Evolutionary conservation across 2,113 vertebrate species (phyloP).

Genomic region (Callocephalon fimbriatum): DNA sequence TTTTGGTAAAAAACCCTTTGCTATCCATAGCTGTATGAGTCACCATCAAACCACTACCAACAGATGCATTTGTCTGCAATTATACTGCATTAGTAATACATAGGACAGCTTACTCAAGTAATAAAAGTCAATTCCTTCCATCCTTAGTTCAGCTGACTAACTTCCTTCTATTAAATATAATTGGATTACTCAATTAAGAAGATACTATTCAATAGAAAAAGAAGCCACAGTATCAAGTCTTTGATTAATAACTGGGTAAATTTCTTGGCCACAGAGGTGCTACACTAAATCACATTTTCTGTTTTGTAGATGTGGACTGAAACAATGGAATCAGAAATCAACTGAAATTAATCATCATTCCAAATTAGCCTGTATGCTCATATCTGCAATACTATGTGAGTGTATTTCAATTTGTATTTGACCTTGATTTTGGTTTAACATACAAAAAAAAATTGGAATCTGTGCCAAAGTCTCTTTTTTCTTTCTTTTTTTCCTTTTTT

Average conservation of each 20-base stretch:
- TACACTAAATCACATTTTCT: background rate
- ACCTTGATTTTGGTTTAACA: constrained; percentile 44
- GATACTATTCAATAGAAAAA: background rate
- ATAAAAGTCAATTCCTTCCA: background rate
- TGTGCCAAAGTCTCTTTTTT: background rate
- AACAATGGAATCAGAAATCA: background rate
- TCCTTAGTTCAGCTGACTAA: background rate
- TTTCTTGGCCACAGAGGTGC: background rate
- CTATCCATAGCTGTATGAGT: background rate
- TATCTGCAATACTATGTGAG: background rate
- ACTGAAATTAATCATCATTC: background rate
- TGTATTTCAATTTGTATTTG: background rate
- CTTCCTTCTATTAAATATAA: background rate
- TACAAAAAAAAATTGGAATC: background rate
- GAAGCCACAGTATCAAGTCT: background rate
- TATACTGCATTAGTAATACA: background rate
- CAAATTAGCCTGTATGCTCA: background rate
- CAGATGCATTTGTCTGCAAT: background rate
- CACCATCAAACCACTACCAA: background rate
- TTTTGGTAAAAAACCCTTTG: constrained; percentile 1
- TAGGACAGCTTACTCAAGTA: background rate
- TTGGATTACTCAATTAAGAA: background rate
- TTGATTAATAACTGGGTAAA: background rate
- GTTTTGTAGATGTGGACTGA: background rate
- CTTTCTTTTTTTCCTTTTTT: background rate